Percentiles rank a stretch among this genome's conserved stretches.
Evolutionary conservation across 2,888 invertebrate species (phyloP).

Genomic region (Parnassius smintheus): DNA sequence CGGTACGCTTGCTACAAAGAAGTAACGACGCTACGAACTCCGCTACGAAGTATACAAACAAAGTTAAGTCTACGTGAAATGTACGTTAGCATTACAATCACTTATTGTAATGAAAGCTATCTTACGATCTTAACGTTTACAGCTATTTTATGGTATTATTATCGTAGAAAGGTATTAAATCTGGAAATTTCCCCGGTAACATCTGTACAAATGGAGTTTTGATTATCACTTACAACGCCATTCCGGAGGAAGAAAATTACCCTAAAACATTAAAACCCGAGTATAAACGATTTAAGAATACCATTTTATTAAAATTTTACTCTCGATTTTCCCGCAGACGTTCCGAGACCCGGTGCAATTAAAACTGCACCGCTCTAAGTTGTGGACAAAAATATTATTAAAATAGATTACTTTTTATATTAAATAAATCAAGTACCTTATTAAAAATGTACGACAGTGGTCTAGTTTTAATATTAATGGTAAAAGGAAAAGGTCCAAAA

Average conservation of each 20-base stretch:
- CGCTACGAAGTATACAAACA: slow-evolving; percentile 27
- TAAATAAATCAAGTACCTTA: too few relatives aligned
- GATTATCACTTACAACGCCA: slow-evolving; percentile 76
- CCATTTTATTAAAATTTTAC: slow-evolving; percentile 57
- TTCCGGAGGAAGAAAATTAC: slow-evolving; percentile 70
- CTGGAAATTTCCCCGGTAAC: slow-evolving; percentile 67
- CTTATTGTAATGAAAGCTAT: slow-evolving; percentile 39
- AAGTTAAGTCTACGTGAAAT: slow-evolving; percentile 14
- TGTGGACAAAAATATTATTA: slow-evolving; percentile 7
- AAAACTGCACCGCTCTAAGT: slow-evolving; percentile 18
- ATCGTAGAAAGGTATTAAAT: slow-evolving; percentile 59
- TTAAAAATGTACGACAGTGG: too few relatives aligned
- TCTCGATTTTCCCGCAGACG: slow-evolving; percentile 39
- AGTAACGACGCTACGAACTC: slow-evolving; percentile 27
- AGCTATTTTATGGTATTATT: slow-evolving; percentile 52
- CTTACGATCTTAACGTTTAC: slow-evolving; percentile 51
- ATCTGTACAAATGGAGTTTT: slow-evolving; percentile 74
- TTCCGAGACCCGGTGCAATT: slow-evolving; percentile 18
- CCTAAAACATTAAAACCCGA: slow-evolving; percentile 59
- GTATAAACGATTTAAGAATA: slow-evolving; percentile 41
- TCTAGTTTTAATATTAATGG: too few relatives aligned
- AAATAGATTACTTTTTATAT: not conserved
- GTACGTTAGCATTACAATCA: slow-evolving; percentile 26
- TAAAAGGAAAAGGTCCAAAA: too few relatives aligned
- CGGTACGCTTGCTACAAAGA: slow-evolving; percentile 36